Conservation (phyloP, 2,888 invertebrate species). For the Cordilura impudica region DNA sequence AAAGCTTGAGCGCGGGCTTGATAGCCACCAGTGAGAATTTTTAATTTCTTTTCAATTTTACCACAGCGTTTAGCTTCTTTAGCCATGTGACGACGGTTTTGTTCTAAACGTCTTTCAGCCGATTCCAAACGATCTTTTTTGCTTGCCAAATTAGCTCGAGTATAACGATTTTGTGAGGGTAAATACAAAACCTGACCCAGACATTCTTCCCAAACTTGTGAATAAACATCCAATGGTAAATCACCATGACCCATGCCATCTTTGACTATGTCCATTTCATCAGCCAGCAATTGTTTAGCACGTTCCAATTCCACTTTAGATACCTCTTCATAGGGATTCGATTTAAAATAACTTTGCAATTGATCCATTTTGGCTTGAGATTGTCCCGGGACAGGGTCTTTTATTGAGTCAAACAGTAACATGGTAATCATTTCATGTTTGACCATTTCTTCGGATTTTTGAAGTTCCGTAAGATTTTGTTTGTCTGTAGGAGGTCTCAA, state of each 20-base stretch:
- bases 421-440: slow-evolving; percentile 98
- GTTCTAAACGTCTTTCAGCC: slow-evolving; percentile 93
- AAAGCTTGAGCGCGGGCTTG: slow-evolving; percentile 89
- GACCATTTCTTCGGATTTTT: slow-evolving; percentile 96
- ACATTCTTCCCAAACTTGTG: slow-evolving; percentile 98
- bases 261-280: slow-evolving; percentile 94
- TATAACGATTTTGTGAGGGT: slow-evolving; percentile 94
- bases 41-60: slow-evolving; percentile 98
- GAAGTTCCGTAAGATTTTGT: slow-evolving; percentile 89
- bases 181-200: slow-evolving; percentile 93
- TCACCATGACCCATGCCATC: slow-evolving; percentile 98
- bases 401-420: slow-evolving; percentile 92
- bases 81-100: slow-evolving; percentile 97
- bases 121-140: slow-evolving; percentile 98
- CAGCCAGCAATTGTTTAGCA: slow-evolving; percentile 83
- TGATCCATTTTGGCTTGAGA: slow-evolving; percentile 79
- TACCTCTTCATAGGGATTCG: slow-evolving; percentile 90
- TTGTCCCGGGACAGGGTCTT: slow-evolving; percentile 83
- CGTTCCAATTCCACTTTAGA: slow-evolving; percentile 82
- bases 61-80: slow-evolving; percentile 97
- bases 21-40: slow-evolving; percentile 96
- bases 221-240: slow-evolving; percentile 92
- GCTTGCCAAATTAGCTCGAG: slow-evolving; percentile 94
- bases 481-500: slow-evolving; percentile 87
- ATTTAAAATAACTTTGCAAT: slow-evolving; percentile 89